Conservation (phyloP, 2,113 vertebrate species). For the Manacus vitellinus region DNA sequence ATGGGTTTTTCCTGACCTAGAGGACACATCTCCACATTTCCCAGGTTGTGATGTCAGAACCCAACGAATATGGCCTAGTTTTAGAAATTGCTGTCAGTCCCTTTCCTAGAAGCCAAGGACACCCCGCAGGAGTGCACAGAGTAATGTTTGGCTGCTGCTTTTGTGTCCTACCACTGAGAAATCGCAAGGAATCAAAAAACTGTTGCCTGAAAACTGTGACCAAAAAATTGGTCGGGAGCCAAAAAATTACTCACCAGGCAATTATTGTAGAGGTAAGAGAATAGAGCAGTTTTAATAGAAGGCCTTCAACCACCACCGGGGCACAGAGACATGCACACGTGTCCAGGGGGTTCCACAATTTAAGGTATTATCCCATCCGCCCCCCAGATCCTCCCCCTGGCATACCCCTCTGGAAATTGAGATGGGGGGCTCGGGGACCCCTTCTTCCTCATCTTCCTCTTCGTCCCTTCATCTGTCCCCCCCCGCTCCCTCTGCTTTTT, state of each 20-base stretch:
- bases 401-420: no score
- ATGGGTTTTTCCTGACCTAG: background rate
- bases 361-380: no score
- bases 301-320: no score
- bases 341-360: no score
- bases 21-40: background rate
- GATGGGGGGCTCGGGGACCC: no score
- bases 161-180: background rate
- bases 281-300: no score
- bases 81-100: background rate
- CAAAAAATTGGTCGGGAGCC: no score
- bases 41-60: background rate
- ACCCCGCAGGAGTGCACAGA: background rate
- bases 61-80: background rate
- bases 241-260: no score
- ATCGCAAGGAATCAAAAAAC: background rate
- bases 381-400: no score
- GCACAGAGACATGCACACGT: no score
- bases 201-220: no score
- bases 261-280: no score
- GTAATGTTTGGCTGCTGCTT: background rate
- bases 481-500: background rate
- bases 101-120: background rate
- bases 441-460: background rate
- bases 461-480: background rate